These are phyloP conservation scores for Resseliella maxima DNA, from an alignment of 2,888 invertebrate genomes.

Conservation along the genomic window DNA sequence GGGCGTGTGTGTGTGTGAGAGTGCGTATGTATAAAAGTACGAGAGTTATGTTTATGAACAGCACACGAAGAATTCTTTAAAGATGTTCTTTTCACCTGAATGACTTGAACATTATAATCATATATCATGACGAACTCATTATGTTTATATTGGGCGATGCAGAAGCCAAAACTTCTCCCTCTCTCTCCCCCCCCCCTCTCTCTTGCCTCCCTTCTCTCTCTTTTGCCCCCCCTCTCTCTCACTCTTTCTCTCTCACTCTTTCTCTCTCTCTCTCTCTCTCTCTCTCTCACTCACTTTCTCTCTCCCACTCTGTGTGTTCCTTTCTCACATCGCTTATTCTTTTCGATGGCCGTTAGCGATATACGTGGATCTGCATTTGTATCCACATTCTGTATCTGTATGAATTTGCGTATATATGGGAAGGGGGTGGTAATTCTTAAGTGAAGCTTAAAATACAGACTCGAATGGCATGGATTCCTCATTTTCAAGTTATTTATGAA, in stretches of 20 bases:
- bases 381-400: background rate
- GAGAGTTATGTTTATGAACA: conserved; percentile 1
- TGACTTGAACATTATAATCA: conserved; percentile 48
- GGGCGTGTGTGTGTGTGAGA: background rate
- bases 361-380: background rate
- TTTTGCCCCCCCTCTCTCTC: too few species aligned
- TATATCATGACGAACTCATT: conserved; percentile 53
- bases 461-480: background rate
- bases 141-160: conserved; percentile 6
- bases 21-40: too few species aligned
- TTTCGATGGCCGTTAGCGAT: background rate
- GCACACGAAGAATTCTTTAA: background rate
- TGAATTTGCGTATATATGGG: background rate
- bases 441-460: conserved; percentile 50
- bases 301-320: too few species aligned
- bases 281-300: background rate
- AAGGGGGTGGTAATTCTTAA: conserved; percentile 24
- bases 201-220: background rate
- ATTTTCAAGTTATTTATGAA: background rate
- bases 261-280: too few species aligned
- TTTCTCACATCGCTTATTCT: too few species aligned
- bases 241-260: too few species aligned
- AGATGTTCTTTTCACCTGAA: conserved; percentile 44
- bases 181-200: background rate
- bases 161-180: background rate